Percentiles rank a stretch among this genome's conserved stretches.
These are phyloP conservation scores for Brenthis daphne DNA, from an alignment of 2,888 invertebrate genomes.

Conservation along the genomic window DNA sequence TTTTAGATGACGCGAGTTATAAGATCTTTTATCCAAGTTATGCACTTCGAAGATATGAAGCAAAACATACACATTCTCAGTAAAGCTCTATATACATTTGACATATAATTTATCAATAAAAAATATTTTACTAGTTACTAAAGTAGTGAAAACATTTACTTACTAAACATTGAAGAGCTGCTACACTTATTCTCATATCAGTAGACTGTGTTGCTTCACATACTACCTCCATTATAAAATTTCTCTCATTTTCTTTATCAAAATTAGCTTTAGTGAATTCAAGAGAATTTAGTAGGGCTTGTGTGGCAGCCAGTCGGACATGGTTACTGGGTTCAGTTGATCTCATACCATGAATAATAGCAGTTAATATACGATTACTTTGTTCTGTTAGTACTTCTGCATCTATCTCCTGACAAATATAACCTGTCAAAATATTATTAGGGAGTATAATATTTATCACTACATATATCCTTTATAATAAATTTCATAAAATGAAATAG, in stretches of 20 bases:
- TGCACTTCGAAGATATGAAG: too few species aligned
- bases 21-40: too few species aligned
- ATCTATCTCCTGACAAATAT: conserved; percentile 99
- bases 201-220: conserved; percentile 98
- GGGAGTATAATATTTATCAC: background rate
- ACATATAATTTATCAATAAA: too few species aligned
- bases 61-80: too few species aligned
- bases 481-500: too few species aligned
- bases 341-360: conserved; percentile 99
- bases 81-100: too few species aligned
- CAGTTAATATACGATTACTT: conserved; percentile 98
- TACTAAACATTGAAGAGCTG: conserved; percentile 98
- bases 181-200: conserved; percentile 96
- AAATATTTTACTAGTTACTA: too few species aligned
- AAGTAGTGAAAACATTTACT: conserved; percentile 43
- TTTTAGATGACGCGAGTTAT: too few species aligned
- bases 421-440: conserved; percentile 70
- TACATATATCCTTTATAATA: too few species aligned
- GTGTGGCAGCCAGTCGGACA: conserved; percentile 97
- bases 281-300: conserved; percentile 96
- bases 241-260: conserved; percentile 97
- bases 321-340: conserved; percentile 95
- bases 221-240: conserved; percentile 99
- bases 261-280: conserved; percentile 99
- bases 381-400: conserved; percentile 95